Evolutionary conservation across 1,140 invertebrate species (phyloP), one percentile per base, ranked within the genome.

Genomic region (Helicoverpa armigera): DNA sequence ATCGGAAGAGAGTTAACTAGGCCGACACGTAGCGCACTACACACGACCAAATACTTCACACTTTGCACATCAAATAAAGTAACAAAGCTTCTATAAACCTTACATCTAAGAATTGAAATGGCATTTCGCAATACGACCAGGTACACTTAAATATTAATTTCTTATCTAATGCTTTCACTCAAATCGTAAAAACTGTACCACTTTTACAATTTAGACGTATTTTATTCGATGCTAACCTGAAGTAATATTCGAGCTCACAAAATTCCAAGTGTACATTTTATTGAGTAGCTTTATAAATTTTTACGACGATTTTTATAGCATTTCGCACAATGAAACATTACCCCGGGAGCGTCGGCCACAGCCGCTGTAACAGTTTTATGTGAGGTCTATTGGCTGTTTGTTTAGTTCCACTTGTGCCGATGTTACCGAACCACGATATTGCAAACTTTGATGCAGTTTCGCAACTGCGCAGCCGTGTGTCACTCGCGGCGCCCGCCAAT

Each of bases 251-350:
- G 53, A 63, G 73, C 63, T 80, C 79, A 83, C 82, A 85, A 87
- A 88, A 87, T 83, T 87, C 80, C 76, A 83, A 84, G 78, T 83
- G 79, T 85, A 85, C 82, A 87, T 87, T 89, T 88, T 89, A 89
- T 88, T 86, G 80, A 88, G 84, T 82, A 84, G 82, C 85, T 88
- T 87, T 88, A 86, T 86, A 86, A 84, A 88, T 87, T 86, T 89
- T 89, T 89, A 88, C 82, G 83, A 80, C 78, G 23, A 87, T 84
- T 87, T 87, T 90, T 89, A 90, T 86, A 83, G 83, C 83, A 86
- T 86, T 86, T 87, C 85, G 76, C 84, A 88, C 85, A 90, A 89
- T 88, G 84, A 89, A 90, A 88, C 79, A 89, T 86, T 83, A 82
- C 81, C 35, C 73, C 14, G 61, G 74, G 56, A 82, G 67, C 72